These are phyloP conservation scores for Drosophila engyochracea DNA, from an alignment of 2,888 invertebrate species.

Conservation along the genomic window DNA sequence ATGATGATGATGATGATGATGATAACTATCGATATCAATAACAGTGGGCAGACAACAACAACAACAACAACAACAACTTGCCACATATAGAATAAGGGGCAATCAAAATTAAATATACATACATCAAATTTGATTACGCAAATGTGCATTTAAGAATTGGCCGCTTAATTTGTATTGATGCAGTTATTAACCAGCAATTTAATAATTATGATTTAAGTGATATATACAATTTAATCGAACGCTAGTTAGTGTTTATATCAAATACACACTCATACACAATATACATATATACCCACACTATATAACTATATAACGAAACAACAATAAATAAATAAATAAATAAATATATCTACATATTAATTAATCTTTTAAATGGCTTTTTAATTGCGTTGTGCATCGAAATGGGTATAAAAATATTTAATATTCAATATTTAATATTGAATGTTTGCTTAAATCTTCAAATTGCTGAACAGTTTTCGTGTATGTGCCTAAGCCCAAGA, in stretches of 20 bases:
- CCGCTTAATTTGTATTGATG: slow-evolving; percentile 60
- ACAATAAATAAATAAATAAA: slow-evolving; percentile 37
- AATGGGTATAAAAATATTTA: neutral
- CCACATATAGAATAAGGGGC: neutral
- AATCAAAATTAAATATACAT: slow-evolving; percentile 45
- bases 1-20: neutral
- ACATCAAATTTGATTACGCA: slow-evolving; percentile 10
- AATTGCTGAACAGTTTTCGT: slow-evolving; percentile 53
- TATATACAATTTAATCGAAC: slow-evolving; percentile 40
- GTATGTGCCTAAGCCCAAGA: neutral
- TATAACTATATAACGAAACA: slow-evolving; percentile 41
- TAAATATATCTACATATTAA: slow-evolving; percentile 45
- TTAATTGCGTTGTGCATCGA: slow-evolving; percentile 54
- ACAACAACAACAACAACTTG: neutral
- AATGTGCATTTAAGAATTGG: slow-evolving; percentile 59
- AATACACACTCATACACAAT: slow-evolving; percentile 29
- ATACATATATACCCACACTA: slow-evolving; percentile 25
- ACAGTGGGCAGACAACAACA: slow-evolving; percentile 1
- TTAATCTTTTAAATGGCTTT: slow-evolving; percentile 53
- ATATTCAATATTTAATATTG: neutral
- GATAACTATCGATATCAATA: slow-evolving; percentile 17
- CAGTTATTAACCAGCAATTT: slow-evolving; percentile 63
- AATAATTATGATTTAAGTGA: slow-evolving; percentile 75
- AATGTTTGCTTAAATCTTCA: neutral
- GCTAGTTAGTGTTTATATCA: slow-evolving; percentile 25